Conservation (phyloP, 2,888 invertebrate genomes). For the Melieria crassipennis region DNA sequence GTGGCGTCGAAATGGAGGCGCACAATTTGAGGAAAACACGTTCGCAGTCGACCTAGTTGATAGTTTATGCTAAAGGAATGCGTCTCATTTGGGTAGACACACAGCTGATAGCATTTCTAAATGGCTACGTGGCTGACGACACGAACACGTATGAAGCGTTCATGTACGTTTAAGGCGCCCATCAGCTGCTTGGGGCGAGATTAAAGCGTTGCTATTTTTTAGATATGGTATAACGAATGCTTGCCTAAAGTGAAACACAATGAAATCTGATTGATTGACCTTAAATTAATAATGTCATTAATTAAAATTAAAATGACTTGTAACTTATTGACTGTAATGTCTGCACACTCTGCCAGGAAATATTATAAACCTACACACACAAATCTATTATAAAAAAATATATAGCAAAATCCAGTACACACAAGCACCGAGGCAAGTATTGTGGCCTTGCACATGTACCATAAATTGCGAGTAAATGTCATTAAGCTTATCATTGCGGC, state of each 20-base stretch:
- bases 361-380: neutral
- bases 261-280: neutral
- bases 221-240: neutral
- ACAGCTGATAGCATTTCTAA: no score
- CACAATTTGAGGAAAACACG: no score
- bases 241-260: neutral
- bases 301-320: neutral
- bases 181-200: no score
- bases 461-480: neutral
- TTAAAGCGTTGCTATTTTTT: no score
- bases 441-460: neutral
- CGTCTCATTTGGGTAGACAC: no score
- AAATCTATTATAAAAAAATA: neutral
- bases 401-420: neutral
- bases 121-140: no score
- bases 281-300: neutral
- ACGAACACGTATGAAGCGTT: no score
- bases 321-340: neutral
- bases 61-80: no score
- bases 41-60: no score
- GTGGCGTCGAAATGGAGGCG: no score
- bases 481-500: slow-evolving; percentile 17
- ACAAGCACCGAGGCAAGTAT: neutral
- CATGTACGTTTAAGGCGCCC: no score
- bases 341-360: neutral